Evolutionary conservation across 2,113 vertebrate genomes (phyloP).

Genomic region (Hippopotamus amphibius): DNA sequence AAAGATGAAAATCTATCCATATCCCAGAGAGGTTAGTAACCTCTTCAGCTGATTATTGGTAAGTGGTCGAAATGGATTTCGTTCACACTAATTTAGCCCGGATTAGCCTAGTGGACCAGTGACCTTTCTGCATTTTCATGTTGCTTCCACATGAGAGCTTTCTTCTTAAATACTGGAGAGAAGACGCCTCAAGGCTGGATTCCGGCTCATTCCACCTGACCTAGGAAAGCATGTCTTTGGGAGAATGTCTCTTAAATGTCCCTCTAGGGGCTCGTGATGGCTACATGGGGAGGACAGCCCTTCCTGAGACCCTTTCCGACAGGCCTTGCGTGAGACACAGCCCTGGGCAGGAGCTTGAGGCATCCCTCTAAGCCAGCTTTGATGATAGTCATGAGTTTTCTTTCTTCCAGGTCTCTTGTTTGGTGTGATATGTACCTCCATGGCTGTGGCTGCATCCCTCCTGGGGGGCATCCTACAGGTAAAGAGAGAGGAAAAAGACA

Average conservation of each 20-base stretch:
- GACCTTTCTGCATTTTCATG: not conserved
- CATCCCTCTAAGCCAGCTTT: not conserved
- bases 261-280: not conserved
- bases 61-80: not conserved
- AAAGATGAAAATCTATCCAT: not conserved
- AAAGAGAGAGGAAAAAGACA: not conserved
- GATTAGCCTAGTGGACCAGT: not conserved
- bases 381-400: not conserved
- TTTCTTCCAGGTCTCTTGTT: slow-evolving; percentile 89
- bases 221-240: not conserved
- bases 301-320: fast-evolving
- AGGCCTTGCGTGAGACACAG: fast-evolving
- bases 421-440: slow-evolving; percentile 89
- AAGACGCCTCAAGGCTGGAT: not conserved
- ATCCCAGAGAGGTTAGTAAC: not conserved
- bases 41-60: not conserved
- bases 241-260: not conserved
- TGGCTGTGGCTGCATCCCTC: slow-evolving; percentile 90
- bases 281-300: not conserved
- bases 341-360: too few species aligned
- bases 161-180: not conserved
- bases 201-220: not conserved
- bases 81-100: not conserved
- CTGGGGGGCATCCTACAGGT: slow-evolving; percentile 93
- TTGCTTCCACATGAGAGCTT: not conserved